Evolutionary conservation across 1,140 invertebrate genomes (phyloP).

Genomic region (Eufriesea mexicana): DNA sequence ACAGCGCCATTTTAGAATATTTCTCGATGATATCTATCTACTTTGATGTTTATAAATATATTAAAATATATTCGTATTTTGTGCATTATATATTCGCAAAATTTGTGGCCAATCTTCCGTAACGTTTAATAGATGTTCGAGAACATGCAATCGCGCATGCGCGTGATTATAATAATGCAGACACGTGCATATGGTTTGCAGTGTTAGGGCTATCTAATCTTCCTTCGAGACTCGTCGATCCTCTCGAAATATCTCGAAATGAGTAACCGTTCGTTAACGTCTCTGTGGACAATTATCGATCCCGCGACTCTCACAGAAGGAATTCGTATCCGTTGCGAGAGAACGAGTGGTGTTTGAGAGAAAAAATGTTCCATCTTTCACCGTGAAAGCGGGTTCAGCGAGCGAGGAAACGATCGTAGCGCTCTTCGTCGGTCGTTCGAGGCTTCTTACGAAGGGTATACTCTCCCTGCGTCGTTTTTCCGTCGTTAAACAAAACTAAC

Average conservation of each 20-base stretch:
- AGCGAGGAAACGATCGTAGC: background rate
- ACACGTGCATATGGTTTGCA: background rate
- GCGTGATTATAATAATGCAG: background rate
- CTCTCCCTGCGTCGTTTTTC: background rate
- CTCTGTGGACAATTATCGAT: background rate
- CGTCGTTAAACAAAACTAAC: background rate
- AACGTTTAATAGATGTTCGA: background rate
- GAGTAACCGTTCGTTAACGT: background rate
- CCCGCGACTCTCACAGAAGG: background rate
- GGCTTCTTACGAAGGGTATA: background rate
- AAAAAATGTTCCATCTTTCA: background rate
- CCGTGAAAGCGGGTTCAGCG: background rate
- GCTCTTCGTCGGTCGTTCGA: background rate
- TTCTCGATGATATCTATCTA: too few species aligned
- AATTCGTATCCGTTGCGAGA: background rate
- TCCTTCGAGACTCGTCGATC: background rate
- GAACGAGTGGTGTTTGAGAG: background rate
- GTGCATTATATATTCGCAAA: too few species aligned
- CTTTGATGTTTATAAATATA: too few species aligned
- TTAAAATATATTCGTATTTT: too few species aligned
- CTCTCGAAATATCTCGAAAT: background rate
- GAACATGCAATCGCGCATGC: background rate
- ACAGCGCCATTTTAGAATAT: too few species aligned
- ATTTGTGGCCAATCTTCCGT: too few species aligned
- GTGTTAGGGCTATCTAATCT: background rate